Conservation (phyloP, 1,140 invertebrate genomes). For the Drosophila nigromelanica region DNA sequence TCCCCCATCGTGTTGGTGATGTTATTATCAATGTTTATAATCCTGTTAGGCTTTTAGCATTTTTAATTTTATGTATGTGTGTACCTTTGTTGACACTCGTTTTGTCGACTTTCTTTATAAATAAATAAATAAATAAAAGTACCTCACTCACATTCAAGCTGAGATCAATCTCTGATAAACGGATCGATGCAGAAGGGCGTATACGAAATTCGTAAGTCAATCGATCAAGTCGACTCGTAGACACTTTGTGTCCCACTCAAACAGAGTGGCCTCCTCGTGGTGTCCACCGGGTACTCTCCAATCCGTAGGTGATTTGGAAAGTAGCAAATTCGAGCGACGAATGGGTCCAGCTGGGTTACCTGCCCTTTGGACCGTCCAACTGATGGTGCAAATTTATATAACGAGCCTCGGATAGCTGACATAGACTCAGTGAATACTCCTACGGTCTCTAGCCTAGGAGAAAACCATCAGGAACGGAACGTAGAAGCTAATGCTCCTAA, state of each 20-base stretch:
- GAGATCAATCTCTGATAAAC: too few relatives aligned
- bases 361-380: background rate
- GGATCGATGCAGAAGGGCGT: too few relatives aligned
- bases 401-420: constrained; percentile 1
- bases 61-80: too few relatives aligned
- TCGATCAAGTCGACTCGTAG: constrained; percentile 3
- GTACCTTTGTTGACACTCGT: too few relatives aligned
- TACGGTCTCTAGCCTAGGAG: background rate
- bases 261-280: background rate
- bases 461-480: background rate
- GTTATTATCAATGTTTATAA: too few relatives aligned
- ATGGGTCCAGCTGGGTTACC: background rate
- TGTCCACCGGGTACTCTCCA: background rate
- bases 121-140: too few relatives aligned
- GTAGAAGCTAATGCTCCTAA: background rate
- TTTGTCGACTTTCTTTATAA: too few relatives aligned
- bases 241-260: background rate
- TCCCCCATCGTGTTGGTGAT: too few relatives aligned
- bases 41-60: too few relatives aligned
- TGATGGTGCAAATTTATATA: background rate
- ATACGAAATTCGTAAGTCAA: background rate
- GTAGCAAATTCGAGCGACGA: background rate
- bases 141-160: too few relatives aligned
- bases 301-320: background rate
- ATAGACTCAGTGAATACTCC: constrained; percentile 1